Conservation (phyloP, 2,113 vertebrate genomes). For the Caretta caretta region DNA sequence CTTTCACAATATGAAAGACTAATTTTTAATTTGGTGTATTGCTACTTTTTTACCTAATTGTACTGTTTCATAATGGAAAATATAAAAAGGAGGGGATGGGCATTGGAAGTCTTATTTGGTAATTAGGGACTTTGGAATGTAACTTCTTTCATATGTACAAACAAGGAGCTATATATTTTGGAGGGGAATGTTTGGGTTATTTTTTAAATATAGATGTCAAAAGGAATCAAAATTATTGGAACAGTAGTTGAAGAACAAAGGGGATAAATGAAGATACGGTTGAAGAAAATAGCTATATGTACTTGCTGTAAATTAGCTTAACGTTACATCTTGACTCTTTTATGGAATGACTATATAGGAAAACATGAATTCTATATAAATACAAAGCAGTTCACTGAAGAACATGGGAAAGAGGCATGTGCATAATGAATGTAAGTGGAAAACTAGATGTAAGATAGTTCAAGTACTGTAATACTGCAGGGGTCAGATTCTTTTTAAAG, state of each 20-base stretch:
- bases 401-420: neutral
- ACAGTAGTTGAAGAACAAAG: neutral
- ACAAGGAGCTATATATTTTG: neutral
- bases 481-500: neutral
- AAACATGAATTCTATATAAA: neutral
- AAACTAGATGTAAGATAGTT: neutral
- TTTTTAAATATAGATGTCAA: neutral
- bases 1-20: neutral
- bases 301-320: neutral
- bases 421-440: neutral
- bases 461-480: neutral
- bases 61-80: neutral
- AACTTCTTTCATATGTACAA: neutral
- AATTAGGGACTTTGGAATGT: neutral
- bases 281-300: neutral
- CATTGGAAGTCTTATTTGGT: neutral
- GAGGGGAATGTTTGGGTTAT: neutral
- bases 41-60: neutral
- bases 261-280: neutral
- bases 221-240: neutral
- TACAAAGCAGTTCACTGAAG: neutral
- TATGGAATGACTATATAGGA: neutral
- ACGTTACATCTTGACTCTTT: neutral
- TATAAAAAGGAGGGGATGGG: neutral
- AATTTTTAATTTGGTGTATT: neutral